These are phyloP conservation scores for Pachypanchax playfairii DNA, from an alignment of 2,113 vertebrate species.

Conservation along the genomic window DNA sequence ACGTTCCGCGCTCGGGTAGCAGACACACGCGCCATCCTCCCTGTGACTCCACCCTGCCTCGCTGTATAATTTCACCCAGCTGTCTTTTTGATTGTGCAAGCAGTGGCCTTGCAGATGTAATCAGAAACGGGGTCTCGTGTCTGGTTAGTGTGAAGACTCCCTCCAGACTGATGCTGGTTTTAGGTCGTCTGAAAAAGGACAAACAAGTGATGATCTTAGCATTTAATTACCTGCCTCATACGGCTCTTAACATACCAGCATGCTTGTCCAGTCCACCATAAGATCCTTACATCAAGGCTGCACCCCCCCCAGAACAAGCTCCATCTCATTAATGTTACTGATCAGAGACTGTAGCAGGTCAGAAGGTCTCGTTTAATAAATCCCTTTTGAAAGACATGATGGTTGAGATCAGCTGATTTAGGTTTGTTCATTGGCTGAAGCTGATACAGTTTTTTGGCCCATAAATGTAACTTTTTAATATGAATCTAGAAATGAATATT, in stretches of 20 bases:
- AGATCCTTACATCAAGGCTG: neutral
- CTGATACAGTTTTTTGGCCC: too few species aligned
- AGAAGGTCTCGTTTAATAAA: neutral
- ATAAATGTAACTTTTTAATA: too few species aligned
- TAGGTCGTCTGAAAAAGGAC: slow-evolving; percentile 12
- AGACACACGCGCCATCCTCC: slow-evolving; percentile 1
- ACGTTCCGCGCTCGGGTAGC: neutral
- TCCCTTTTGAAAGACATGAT: too few species aligned
- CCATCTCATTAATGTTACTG: neutral
- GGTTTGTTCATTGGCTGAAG: too few species aligned
- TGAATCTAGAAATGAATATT: too few species aligned
- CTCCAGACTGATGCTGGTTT: slow-evolving; percentile 5
- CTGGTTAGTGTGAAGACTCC: slow-evolving; percentile 18
- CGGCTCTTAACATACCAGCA: slow-evolving; percentile 53
- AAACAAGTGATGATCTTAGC: slow-evolving; percentile 22
- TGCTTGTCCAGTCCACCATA: slow-evolving; percentile 47
- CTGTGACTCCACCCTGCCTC: slow-evolving; percentile 57
- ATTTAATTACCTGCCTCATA: slow-evolving; percentile 25
- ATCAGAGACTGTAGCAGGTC: neutral
- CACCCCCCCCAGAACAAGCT: neutral
- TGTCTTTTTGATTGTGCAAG: slow-evolving; percentile 65
- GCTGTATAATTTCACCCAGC: slow-evolving; percentile 63
- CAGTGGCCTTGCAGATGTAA: slow-evolving; percentile 49
- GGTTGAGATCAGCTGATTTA: too few species aligned
- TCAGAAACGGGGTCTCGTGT: slow-evolving; percentile 40